Evolutionary conservation across 2,888 invertebrate species (phyloP).

Genomic region (Chrysina gloriosa): DNA sequence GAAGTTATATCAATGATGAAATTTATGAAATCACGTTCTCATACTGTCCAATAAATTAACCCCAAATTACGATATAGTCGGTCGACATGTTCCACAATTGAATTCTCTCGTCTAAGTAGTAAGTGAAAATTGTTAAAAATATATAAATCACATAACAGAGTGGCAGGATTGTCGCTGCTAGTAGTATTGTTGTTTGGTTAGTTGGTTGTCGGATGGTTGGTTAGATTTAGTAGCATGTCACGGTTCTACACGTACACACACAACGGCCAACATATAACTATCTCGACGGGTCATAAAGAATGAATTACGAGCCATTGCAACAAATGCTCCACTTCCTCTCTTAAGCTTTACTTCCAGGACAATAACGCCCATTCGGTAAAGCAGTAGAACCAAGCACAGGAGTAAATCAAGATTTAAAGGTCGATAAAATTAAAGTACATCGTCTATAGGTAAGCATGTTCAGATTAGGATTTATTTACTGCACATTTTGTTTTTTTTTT

Average conservation of each 20-base stretch:
- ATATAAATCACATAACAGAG: conserved; percentile 48
- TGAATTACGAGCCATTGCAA: conserved; percentile 51
- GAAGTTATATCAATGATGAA: conserved; percentile 29
- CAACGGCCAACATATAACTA: conserved; percentile 45
- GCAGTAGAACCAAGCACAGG: conserved; percentile 7
- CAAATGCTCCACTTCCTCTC: conserved; percentile 45
- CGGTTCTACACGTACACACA: conserved; percentile 27
- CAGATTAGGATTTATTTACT: conserved; percentile 16
- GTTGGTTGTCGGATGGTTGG: conserved; percentile 26
- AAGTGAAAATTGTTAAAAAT: conserved; percentile 48
- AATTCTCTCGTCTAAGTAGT: conserved; percentile 13
- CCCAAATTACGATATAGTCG: conserved; percentile 11
- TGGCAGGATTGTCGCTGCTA: conserved; percentile 40
- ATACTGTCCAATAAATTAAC: conserved; percentile 21
- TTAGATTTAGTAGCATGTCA: conserved; percentile 30
- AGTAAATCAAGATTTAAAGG: conserved; percentile 29
- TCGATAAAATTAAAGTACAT: conserved; percentile 33
- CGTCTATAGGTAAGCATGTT: conserved; percentile 22
- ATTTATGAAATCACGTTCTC: conserved; percentile 34
- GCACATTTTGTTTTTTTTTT: conserved; percentile 1
- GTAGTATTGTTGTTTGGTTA: conserved; percentile 35
- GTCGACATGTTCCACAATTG: conserved; percentile 10
- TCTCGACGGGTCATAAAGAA: conserved; percentile 48
- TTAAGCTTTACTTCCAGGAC: conserved; percentile 37
- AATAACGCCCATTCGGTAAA: conserved; percentile 16